Conservation (phyloP, 1,140 invertebrate species). For the Drosophila ficusphila region DNA sequence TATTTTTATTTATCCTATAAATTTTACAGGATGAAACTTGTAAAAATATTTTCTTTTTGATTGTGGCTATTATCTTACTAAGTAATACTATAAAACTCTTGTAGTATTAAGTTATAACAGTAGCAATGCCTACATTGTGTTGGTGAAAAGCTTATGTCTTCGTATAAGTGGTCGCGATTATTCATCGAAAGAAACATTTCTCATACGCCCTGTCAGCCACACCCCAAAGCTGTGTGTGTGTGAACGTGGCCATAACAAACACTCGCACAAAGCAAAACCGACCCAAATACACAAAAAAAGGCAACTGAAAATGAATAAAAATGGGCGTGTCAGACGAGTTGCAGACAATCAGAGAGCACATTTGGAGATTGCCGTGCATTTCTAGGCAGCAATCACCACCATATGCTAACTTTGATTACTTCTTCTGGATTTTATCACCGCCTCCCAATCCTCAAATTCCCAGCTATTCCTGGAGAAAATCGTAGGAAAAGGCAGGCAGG, state of each 20-base stretch:
- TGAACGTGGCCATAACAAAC: conserved; percentile 37
- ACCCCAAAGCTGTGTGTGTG: neutral
- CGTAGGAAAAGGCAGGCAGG: neutral
- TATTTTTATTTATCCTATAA: too few species aligned
- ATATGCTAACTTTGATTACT: conserved; percentile 75
- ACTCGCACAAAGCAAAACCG: conserved; percentile 8
- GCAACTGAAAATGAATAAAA: conserved; percentile 44
- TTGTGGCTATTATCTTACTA: too few species aligned
- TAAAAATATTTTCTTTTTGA: too few species aligned
- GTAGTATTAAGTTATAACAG: conserved; percentile 7
- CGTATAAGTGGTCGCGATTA: conserved; percentile 4
- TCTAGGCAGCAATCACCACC: conserved; percentile 41
- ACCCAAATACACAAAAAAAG: neutral
- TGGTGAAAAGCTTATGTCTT: neutral
- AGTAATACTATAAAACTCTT: too few species aligned
- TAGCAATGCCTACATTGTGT: conserved; percentile 10
- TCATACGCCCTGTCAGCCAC: conserved; percentile 28
- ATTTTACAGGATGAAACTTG: too few species aligned
- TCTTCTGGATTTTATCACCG: conserved; percentile 54
- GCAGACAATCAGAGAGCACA: conserved; percentile 66
- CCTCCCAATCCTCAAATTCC: neutral
- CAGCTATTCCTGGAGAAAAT: conserved; percentile 2
- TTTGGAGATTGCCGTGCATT: conserved; percentile 66
- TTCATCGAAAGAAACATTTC: conserved; percentile 15
- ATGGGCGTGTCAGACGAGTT: conserved; percentile 51